phyloP scores from a whole-genome alignment of 53 echinoderm and acorn worm species.

The Paelopatides confundens region DNA sequence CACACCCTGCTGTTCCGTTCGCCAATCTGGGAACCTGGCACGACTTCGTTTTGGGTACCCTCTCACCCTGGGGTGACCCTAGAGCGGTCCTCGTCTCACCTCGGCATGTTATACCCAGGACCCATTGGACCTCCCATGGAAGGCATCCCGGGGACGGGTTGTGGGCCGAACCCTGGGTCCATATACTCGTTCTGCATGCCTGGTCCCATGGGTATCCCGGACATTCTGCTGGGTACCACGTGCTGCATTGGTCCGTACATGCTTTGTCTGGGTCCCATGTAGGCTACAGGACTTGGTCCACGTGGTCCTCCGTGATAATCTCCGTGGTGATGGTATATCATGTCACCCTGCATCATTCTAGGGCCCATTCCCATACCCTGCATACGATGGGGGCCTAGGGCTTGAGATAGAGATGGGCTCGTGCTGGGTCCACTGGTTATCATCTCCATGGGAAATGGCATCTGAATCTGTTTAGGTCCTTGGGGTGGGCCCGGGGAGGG shows the following conservation, averaged over 20 bases:
- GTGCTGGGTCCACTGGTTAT: slow-evolving; percentile 79
- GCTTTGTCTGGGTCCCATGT: slow-evolving; percentile 78
- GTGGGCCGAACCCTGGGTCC: slow-evolving; percentile 72
- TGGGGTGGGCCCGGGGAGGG: slow-evolving; percentile 64
- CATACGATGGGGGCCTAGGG: slow-evolving; percentile 76
- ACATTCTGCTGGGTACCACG: slow-evolving; percentile 64
- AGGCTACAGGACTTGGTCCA: slow-evolving; percentile 66
- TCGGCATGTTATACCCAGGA: slow-evolving; percentile 70
- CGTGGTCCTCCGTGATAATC: slow-evolving; percentile 48
- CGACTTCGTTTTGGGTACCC: neutral
- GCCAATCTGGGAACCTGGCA: neutral
- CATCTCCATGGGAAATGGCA: slow-evolving; percentile 98
- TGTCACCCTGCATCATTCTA: slow-evolving; percentile 78
- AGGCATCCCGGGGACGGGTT: slow-evolving; percentile 56
- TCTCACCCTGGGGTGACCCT: neutral
- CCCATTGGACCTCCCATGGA: slow-evolving; percentile 84
- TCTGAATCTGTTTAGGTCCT: slow-evolving; percentile 98
- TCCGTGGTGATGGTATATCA: slow-evolving; percentile 69
- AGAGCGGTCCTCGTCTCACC: slow-evolving; percentile 21
- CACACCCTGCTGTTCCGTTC: neutral
- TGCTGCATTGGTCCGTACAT: slow-evolving; percentile 52
- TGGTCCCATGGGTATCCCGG: slow-evolving; percentile 76
- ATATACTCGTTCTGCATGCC: slow-evolving; percentile 50
- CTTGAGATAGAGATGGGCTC: slow-evolving; percentile 76
- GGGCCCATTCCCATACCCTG: slow-evolving; percentile 67